Evolutionary conservation across 2,113 vertebrate species (phyloP), one percentile per base, ranked within the genome.

Genomic region (Formicarius rufipectus): DNA sequence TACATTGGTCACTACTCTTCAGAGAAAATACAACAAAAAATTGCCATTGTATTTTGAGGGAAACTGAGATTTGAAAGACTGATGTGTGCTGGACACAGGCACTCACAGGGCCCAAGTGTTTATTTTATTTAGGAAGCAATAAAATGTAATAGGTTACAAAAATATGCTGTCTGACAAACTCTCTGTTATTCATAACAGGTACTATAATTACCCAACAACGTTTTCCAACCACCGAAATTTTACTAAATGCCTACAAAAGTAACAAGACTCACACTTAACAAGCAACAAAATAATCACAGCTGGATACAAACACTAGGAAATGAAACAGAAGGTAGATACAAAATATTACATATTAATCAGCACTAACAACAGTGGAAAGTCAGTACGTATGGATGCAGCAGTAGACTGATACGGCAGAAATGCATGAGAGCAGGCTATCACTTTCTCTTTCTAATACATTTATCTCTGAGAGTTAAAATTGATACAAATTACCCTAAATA

Each of bases 101-200:
- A 58, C 9, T 30, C 42, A 81, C 2, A 6, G 14, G 28, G 17
- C 10, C 20, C 15, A 17, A 0, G 0, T 1, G 0, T 63, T 83
- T 64, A 45, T 37, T 69, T 49, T 52, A 47, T 25, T 84, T 71
- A 63, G 4, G 18, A 84, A 74, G 14, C 9, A 75, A 35, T 23
- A 71, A 86, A 84, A 74, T 9, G 10, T 23, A 50, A 28, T 18
- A 82, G 37, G 14, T 37, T 55, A 84, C 14, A 67, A 64, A 75
- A 60, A 30, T 7, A 27, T 2, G 2, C 25, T 69, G 23, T 39
- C 74, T 82, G 15, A 45, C 33, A 72, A 75, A 49, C 7, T 66
- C 6, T 4, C 17, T 10, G 22, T 49, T 71, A 49, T 47, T 83
- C 39, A 12, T 20, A 84, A 30, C 0, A 0, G 6, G 10, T 44